Evolutionary conservation across 1,140 invertebrate genomes (phyloP), one percentile per base, ranked within the genome.

Genomic region (Venustaconcha ellipsiformis): DNA sequence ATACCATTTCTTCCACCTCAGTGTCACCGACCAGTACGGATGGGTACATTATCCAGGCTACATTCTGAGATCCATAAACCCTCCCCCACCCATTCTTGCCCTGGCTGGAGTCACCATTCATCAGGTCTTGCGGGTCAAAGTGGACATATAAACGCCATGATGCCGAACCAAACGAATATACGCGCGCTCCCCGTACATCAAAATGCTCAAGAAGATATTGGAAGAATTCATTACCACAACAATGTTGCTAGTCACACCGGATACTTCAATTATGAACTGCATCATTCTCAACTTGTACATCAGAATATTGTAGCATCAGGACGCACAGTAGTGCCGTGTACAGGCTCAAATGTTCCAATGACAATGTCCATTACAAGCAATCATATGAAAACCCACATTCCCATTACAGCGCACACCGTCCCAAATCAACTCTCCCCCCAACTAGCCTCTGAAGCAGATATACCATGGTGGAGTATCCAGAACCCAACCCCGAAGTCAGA

Each of bases 351-450:
- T 48, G 48, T 63, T n/a, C 48, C 37, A 15, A 15, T 67, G 23
- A 13, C 64, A 1, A 59, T 56, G 58, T 69, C 59, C 57, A 18
- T 69, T 6, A 20, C 68, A 18, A 57, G 37, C 13, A 48, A 69
- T 23, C 57, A 69, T 18, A 26, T 76, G 62, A 69, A 76, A 18
- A 20, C 74, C 37, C 69, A 62, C 1, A 14, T 65, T 14, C 69
- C 69, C 18, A 56, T 70, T 8, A 30, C 56, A 55, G 56, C 78
- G n/a, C 67, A 66, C 20, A 17, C 69, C 26, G 23, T 72, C 4
- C 70, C 80, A 13, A 81, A 81, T 64, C 80, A 81, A 23, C 18
- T 82, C 3, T 82, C 80, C 0, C 80, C 80, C 26, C 80, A 75
- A 20, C 80, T 78, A 15, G 78, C 80, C 0, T 56, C 78, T 17